Percentiles rank a stretch among this genome's conserved stretches.
Evolutionary conservation across 2,888 invertebrate species (phyloP).

Genomic region (Mythimna ferrago): DNA sequence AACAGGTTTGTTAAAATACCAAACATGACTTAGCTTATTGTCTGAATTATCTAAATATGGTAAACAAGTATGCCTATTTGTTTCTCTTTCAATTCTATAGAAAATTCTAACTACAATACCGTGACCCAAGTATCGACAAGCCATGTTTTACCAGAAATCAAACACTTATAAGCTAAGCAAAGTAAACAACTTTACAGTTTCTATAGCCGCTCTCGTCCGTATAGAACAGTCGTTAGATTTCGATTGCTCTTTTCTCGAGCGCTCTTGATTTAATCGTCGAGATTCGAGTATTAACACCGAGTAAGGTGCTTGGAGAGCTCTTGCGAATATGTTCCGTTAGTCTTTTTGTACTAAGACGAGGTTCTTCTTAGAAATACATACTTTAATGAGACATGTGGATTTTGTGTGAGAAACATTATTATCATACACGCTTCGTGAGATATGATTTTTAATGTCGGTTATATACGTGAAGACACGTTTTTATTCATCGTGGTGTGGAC

Average conservation of each 20-base stretch:
- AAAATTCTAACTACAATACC: too few species aligned
- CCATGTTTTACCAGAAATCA: conserved; percentile 29
- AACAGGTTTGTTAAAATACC: conserved; percentile 2
- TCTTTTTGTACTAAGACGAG: conserved; percentile 61
- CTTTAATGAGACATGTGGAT: conserved; percentile 54
- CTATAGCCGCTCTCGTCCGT: conserved; percentile 34
- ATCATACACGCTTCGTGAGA: conserved; percentile 35
- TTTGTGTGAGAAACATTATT: conserved; percentile 51
- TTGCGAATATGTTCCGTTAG: conserved; percentile 82
- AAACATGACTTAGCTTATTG: background rate
- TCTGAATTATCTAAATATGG: too few species aligned
- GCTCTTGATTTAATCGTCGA: conserved; percentile 72
- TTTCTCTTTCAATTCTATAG: too few species aligned
- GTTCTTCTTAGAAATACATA: conserved; percentile 59
- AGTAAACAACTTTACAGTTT: conserved; percentile 47
- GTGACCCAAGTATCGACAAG: background rate
- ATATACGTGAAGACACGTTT: background rate
- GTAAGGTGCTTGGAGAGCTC: conserved; percentile 66
- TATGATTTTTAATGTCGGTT: conserved; percentile 34
- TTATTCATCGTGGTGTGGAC: background rate
- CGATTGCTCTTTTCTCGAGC: conserved; percentile 66
- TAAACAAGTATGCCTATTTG: too few species aligned
- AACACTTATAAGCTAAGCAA: conserved; percentile 49
- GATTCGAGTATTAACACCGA: conserved; percentile 72
- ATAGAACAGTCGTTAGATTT: conserved; percentile 58